A percentile compares a stretch with the other conserved stretches of the same genome.
phyloP scores from a whole-genome alignment of 2,888 invertebrate species.

The Ditylenchus weischeri region DNA sequence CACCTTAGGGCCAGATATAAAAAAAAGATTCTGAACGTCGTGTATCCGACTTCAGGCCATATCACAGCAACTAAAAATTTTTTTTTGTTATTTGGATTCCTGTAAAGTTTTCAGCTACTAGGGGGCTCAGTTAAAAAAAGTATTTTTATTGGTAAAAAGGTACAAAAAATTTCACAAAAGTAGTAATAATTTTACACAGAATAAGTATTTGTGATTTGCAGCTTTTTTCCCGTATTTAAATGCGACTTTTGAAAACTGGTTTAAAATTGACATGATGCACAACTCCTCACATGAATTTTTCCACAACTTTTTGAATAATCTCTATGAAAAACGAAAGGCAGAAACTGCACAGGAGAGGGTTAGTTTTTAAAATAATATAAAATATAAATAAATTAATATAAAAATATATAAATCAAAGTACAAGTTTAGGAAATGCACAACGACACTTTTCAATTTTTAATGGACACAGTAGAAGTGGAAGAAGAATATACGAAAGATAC shows the following conservation, averaged over 20 bases:
- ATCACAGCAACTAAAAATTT: too few species aligned
- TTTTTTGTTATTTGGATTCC: too few species aligned
- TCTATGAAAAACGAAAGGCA: conserved; percentile 20
- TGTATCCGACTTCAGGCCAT: too few species aligned
- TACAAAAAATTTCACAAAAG: too few species aligned
- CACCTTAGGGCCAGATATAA: too few species aligned
- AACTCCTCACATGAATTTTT: neutral
- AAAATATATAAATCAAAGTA: too few species aligned
- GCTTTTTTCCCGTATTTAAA: neutral
- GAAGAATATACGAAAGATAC: neutral
- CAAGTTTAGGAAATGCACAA: conserved; percentile 14
- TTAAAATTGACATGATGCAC: conserved; percentile 2
- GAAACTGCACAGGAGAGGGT: conserved; percentile 21
- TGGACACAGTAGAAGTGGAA: conserved; percentile 19
- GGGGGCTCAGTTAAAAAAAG: too few species aligned
- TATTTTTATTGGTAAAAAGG: too few species aligned
- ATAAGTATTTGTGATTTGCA: neutral
- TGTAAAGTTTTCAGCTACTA: too few species aligned
- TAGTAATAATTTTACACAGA: too few species aligned
- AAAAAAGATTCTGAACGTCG: too few species aligned
- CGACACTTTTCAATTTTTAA: conserved; percentile 24
- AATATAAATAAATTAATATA: neutral
- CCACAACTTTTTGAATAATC: neutral
- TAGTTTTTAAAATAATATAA: neutral
- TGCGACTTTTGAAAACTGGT: neutral